Conservation (phyloP, 2,797 vertebrate genomes). For the Chloroceryle inda region DNA sequence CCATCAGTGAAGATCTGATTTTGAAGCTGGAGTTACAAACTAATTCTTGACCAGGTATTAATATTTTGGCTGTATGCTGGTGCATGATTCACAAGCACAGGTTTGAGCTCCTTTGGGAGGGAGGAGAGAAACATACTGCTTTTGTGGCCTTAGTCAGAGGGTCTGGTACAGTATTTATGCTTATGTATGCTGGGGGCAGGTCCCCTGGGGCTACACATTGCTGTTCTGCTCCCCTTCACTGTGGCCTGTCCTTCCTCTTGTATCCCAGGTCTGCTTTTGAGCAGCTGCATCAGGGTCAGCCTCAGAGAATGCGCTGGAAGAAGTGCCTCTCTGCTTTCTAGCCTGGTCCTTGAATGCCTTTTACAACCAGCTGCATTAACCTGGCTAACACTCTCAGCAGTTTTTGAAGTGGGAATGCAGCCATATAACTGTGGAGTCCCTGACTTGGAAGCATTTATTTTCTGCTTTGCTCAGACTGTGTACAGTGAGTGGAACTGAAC, state of each 20-base stretch:
- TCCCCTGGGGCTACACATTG: rapidly evolving
- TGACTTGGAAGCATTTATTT: background rate
- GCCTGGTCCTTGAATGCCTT: background rate
- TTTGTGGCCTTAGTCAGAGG: background rate
- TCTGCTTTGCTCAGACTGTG: background rate
- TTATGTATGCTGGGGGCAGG: background rate
- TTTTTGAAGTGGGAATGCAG: background rate
- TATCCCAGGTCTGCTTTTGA: background rate
- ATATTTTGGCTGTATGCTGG: background rate
- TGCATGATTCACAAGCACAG: background rate
- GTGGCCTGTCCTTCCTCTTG: background rate
- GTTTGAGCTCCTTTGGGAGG: background rate
- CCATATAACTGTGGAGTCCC: background rate
- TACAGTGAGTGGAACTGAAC: background rate
- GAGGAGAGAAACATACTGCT: background rate
- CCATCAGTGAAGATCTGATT: background rate
- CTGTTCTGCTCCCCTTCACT: background rate
- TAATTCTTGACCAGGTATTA: background rate
- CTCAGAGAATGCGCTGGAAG: background rate
- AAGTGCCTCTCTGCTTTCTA: background rate
- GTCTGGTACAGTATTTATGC: background rate
- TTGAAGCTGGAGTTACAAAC: background rate
- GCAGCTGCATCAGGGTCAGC: background rate
- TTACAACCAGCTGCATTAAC: background rate
- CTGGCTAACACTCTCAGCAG: background rate